Evolutionary conservation across 2,888 invertebrate species (phyloP), one percentile per base, ranked within the genome.

Genomic region (Ophonus ardosiacus): DNA sequence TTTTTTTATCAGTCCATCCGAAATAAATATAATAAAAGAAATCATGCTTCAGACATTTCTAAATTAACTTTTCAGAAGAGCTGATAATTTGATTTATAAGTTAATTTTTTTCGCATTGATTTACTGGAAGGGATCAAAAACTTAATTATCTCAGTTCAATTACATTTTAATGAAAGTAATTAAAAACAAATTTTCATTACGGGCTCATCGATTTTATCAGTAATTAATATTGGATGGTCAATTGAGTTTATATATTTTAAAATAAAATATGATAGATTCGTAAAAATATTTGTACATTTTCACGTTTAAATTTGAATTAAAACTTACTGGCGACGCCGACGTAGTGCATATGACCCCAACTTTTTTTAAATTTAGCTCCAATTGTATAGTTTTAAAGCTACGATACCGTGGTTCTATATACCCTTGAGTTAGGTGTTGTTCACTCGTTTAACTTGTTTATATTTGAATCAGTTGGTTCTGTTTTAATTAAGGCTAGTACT

Each of bases 161-260:
- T 74, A 74, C 74, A 74, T 51, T 51, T 43, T 21, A 74, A 74
- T 74, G 43, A n/a, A 74, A 8, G 74, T 43, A 74, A 74, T 74
- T 51, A 74, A 74, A 51, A 51, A 43, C 13, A 21, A 74, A 74
- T 74, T 31, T 74, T 74, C 18, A 74, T 51, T 74, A 18, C 13
- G 18, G 43, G 21, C 43, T 74, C 43, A 74, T 74, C 43, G 74
- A 74, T 74, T 68, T 17, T 40, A 43, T 63, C 21, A 21, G 21
- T 74, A 74, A 74, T 74, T 74, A 74, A 74, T 43, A 40, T 74
- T 38, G 4, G 13, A 13, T 13, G 43, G 10, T 8, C 2, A 51
- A 51, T 13, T 13, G 43, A 51, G 13, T 51, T 51, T 13, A 13
- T 51, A 51, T 51, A 51, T 51, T 43, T 43, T 51, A 51, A 51